Conservation (phyloP, 2,113 vertebrate species). For the Apeltes quadracus region DNA sequence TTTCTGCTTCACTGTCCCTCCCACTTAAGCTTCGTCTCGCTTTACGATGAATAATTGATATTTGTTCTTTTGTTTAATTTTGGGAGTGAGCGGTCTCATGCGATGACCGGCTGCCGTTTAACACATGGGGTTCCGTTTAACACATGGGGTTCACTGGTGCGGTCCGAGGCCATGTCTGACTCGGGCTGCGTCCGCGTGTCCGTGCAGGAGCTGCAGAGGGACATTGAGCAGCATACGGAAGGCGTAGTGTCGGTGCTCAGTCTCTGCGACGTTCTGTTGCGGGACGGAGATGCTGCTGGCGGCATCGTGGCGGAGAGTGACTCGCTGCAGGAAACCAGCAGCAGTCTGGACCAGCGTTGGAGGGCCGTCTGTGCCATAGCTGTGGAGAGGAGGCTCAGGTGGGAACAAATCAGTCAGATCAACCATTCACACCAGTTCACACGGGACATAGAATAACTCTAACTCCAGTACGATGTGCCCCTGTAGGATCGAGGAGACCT, state of each 20-base stretch:
- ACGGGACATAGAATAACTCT: no score
- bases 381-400: constrained; percentile 92
- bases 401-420: constrained; percentile 47
- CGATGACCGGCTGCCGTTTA: no score
- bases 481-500: constrained; percentile 93
- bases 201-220: constrained; percentile 90
- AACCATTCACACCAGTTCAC: not conserved
- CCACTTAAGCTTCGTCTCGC: constrained; percentile 17
- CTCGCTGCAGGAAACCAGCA: constrained; percentile 90
- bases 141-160: no score
- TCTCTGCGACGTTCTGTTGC: constrained; percentile 88
- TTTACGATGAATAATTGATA: constrained; percentile 59
- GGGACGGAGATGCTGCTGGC: constrained; percentile 87
- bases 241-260: constrained; percentile 89
- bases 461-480: no score
- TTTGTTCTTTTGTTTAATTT: constrained; percentile 53
- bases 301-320: constrained; percentile 85
- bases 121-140: no score
- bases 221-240: constrained; percentile 91
- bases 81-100: constrained; percentile 46
- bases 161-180: not conserved
- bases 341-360: constrained; percentile 93
- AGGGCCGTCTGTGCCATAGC: constrained; percentile 94
- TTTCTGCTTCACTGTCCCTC: constrained; percentile 18
- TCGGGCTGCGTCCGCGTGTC: constrained; percentile 20